These are phyloP conservation scores for Bombus superbus DNA, from an alignment of 1,140 invertebrate species.

Conservation along the genomic window DNA sequence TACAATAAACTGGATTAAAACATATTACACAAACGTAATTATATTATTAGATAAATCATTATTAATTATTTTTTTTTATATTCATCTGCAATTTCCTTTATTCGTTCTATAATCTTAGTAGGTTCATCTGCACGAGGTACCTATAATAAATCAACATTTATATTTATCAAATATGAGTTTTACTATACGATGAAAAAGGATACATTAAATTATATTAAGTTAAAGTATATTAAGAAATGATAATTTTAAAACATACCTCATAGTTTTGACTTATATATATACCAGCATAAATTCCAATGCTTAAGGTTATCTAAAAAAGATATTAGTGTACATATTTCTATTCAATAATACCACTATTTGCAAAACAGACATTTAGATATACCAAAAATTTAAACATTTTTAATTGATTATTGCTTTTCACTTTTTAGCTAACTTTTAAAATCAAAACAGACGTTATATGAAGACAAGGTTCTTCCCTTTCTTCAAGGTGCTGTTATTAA, in stretches of 20 bases:
- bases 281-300: slow-evolving; percentile 90
- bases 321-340: background rate
- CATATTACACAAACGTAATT: slow-evolving; percentile 7
- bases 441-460: background rate
- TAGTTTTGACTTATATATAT: slow-evolving; percentile 93
- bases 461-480: background rate
- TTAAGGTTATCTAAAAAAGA: slow-evolving; percentile 88
- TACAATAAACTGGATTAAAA: slow-evolving; percentile 49
- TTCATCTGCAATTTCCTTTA: slow-evolving; percentile 87
- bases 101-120: slow-evolving; percentile 85
- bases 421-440: background rate
- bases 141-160: slow-evolving; percentile 82
- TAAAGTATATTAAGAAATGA: background rate
- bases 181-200: too few species aligned
- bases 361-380: slow-evolving; percentile 8
- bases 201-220: background rate
- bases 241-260: slow-evolving; percentile 84
- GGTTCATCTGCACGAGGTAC: slow-evolving; percentile 92
- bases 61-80: slow-evolving; percentile 84
- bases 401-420: background rate
- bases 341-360: background rate
- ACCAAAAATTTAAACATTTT: slow-evolving; percentile 51
- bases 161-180: background rate
- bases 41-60: background rate
- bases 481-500: background rate